Evolutionary conservation across 2,113 vertebrate species (phyloP), one percentile per base, ranked within the genome.

Genomic region (Leiothrix lutea): DNA sequence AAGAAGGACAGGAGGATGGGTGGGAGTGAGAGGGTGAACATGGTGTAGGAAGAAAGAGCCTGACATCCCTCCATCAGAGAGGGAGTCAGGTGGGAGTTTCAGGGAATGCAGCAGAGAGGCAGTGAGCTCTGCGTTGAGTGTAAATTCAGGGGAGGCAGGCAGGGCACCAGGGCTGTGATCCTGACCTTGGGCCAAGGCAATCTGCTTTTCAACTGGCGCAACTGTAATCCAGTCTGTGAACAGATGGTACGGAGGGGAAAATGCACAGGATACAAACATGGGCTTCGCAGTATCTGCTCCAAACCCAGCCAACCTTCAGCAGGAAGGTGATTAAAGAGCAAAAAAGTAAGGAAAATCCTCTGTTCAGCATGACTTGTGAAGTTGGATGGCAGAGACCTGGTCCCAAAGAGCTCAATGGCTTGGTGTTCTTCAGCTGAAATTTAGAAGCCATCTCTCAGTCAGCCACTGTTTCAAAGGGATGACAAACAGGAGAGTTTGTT

Each of bases 131-230:
- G 12, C 6, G 18, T 22, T 25, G n/a, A 81, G 72, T 61, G 72
- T 95, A 90, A 86, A 87, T 93, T 75, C 88, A 71, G 0, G 2
- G 73, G 64, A 96, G 79, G 86, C 40, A 80, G 54, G 86, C 36
- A 90, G 67, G 81, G 93, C 93, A 74, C 54, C 5, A 13, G 87
- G 84, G 94, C 90, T 96, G 89, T 0, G 18, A 57, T 96, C 61
- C 95, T 93, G 96, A 98, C 95, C 97, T 97, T 95, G 86, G 92
- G 92, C 96, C 95, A 98, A 97, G 60, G 88, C 97, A 98, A 96
- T 97, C 96, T 97, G 97, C 88, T 97, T 97, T 97, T 93, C 97
- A 98, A 97, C 97, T 94, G 69, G 87, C 58, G 8, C 93, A 97
- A 98, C 94, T 96, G 86, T 97, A 98, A 97, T 95, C 94, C 88